phyloP scores from a whole-genome alignment of 2,113 vertebrate species.

The Nerophis lumbriciformis region DNA sequence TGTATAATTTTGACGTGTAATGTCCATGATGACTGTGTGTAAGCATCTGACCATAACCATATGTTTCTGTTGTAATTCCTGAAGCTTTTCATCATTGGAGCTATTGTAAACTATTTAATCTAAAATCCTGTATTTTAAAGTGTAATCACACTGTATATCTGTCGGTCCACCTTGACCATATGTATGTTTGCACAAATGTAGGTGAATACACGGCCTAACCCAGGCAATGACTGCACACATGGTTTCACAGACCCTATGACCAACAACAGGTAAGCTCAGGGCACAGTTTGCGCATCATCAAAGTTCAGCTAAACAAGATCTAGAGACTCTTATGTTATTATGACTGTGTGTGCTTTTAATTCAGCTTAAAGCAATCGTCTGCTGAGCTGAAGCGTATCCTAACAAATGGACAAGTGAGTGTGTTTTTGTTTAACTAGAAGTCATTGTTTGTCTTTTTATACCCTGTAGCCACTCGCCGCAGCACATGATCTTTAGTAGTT shows the following conservation, averaged over 20 bases:
- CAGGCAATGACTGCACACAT: slow-evolving; percentile 77
- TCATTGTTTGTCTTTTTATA: not conserved
- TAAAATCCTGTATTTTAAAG: too few species aligned
- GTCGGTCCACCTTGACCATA: slow-evolving; percentile 30
- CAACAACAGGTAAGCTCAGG: slow-evolving; percentile 87
- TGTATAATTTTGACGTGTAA: too few species aligned
- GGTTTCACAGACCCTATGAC: slow-evolving; percentile 79
- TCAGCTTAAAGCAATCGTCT: slow-evolving; percentile 93
- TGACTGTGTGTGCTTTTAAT: not conserved
- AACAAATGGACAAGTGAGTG: slow-evolving; percentile 88
- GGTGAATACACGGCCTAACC: slow-evolving; percentile 90
- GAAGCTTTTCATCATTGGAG: too few species aligned
- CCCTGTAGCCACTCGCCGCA: slow-evolving; percentile 80
- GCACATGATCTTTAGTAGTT: slow-evolving; percentile 78
- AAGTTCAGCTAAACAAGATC: not conserved
- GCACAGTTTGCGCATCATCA: not conserved
- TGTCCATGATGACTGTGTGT: too few species aligned
- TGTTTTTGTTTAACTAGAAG: slow-evolving; percentile 13
- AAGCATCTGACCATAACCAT: too few species aligned
- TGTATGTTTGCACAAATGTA: slow-evolving; percentile 67
- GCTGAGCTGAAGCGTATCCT: slow-evolving; percentile 95
- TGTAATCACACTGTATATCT: not conserved
- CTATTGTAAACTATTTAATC: too few species aligned
- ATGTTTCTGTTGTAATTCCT: too few species aligned
- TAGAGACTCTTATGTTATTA: not conserved